These are phyloP conservation scores for Calliphora vicina DNA, from an alignment of 1,140 invertebrate species.

Conservation along the genomic window DNA sequence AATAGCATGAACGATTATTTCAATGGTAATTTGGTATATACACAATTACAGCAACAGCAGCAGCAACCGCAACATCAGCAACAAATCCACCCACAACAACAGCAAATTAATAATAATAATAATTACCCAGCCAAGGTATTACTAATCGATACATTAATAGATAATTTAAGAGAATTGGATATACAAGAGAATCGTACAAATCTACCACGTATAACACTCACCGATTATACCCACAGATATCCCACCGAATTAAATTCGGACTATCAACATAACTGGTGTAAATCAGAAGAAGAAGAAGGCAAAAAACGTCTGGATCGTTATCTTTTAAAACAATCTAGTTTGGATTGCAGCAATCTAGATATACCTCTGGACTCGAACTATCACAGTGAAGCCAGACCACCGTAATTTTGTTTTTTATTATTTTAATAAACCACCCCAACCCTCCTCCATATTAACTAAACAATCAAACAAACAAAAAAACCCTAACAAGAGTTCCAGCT, in stretches of 20 bases:
- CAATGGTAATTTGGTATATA: conserved; percentile 35
- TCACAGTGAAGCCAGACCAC: conserved; percentile 51
- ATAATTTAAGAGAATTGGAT: conserved; percentile 54
- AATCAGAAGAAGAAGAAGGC: background rate
- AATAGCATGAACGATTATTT: conserved; percentile 40
- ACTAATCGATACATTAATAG: conserved; percentile 54
- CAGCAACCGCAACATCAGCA: conserved; percentile 39
- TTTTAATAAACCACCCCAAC: background rate
- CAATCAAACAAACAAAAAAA: too few relatives aligned
- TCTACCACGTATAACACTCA: conserved; percentile 56
- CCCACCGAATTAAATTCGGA: background rate
- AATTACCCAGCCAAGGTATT: conserved; percentile 2
- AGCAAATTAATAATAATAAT: conserved; percentile 29
- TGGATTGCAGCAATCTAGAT: conserved; percentile 43
- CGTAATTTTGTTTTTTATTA: conserved; percentile 44
- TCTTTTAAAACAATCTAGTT: conserved; percentile 29
- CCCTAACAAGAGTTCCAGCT: too few relatives aligned
- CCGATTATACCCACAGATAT: conserved; percentile 41
- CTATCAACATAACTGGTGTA: conserved; percentile 46
- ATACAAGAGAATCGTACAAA: conserved; percentile 42
- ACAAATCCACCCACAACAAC: too few relatives aligned
- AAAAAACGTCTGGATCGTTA: background rate
- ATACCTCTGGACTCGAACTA: conserved; percentile 44
- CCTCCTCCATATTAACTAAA: too few relatives aligned
- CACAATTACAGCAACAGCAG: conserved; percentile 35